phyloP scores from a whole-genome alignment of 1,140 invertebrate species.

The Uloborus diversus region DNA sequence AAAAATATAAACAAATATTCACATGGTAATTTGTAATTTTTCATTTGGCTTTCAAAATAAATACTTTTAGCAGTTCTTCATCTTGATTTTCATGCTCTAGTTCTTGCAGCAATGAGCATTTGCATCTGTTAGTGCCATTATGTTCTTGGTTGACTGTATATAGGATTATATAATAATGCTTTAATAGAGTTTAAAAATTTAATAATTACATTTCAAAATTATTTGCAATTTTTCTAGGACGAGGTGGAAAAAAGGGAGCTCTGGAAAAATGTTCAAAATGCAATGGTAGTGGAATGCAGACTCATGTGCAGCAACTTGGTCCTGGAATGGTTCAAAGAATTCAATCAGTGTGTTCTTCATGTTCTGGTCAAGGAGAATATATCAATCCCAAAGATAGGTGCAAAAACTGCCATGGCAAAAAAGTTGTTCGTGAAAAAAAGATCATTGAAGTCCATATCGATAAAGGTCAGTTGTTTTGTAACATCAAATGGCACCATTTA shows the following conservation, averaged over 20 bases:
- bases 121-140: no score
- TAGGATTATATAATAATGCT: no score
- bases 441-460: conserved; percentile 98
- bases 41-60: no score
- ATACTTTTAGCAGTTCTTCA: no score
- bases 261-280: conserved; percentile 87
- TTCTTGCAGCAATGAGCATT: no score
- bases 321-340: conserved; percentile 98
- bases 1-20: no score
- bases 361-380: conserved; percentile 84
- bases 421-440: conserved; percentile 91
- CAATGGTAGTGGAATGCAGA: conserved; percentile 88
- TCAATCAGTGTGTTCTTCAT: conserved; percentile 88
- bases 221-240: conserved; percentile 63
- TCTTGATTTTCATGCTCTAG: no score
- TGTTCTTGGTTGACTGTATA: no score
- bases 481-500: no score
- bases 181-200: no score
- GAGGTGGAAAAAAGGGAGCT: conserved; percentile 93
- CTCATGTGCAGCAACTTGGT: conserved; percentile 90
- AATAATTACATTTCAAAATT: no score
- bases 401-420: conserved; percentile 90
- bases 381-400: conserved; percentile 83
- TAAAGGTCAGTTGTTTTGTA: conserved; percentile 77
- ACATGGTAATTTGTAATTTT: no score